A percentile compares a stretch with the other conserved stretches of the same genome.
Evolutionary conservation across 2,113 vertebrate species (phyloP).

Genomic region (Leiothrix lutea): DNA sequence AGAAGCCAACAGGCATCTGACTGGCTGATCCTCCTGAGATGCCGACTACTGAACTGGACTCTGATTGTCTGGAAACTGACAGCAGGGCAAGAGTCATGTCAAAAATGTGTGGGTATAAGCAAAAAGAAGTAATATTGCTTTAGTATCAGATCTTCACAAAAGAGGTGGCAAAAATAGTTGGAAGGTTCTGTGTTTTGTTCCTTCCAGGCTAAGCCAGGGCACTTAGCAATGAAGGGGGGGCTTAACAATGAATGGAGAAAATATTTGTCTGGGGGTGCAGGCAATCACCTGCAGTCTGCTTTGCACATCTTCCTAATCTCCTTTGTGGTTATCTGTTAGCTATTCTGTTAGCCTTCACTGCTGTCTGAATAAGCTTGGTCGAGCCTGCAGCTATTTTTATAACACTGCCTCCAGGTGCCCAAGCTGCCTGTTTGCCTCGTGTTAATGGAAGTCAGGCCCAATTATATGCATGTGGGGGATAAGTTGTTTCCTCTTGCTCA

Average conservation of each 20-base stretch:
- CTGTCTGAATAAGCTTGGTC: neutral
- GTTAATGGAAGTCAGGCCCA: constrained; percentile 38
- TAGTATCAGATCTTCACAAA: neutral
- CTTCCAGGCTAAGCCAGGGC: neutral
- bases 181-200: neutral
- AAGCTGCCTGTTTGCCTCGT: neutral
- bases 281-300: neutral
- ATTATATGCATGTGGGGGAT: neutral
- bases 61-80: neutral
- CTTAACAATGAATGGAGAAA: neutral
- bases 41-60: neutral
- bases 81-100: neutral
- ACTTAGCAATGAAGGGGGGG: neutral
- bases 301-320: neutral
- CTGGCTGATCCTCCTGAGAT: neutral
- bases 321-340: neutral
- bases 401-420: neutral
- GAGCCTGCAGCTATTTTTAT: constrained; percentile 41
- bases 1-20: neutral
- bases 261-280: neutral
- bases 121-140: neutral
- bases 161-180: accelerated
- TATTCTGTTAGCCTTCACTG: neutral
- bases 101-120: accelerated
- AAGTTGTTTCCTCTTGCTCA: constrained; percentile 35